These are phyloP conservation scores for Cabera pusaria DNA, from an alignment of 2,888 invertebrate species.

Conservation along the genomic window DNA sequence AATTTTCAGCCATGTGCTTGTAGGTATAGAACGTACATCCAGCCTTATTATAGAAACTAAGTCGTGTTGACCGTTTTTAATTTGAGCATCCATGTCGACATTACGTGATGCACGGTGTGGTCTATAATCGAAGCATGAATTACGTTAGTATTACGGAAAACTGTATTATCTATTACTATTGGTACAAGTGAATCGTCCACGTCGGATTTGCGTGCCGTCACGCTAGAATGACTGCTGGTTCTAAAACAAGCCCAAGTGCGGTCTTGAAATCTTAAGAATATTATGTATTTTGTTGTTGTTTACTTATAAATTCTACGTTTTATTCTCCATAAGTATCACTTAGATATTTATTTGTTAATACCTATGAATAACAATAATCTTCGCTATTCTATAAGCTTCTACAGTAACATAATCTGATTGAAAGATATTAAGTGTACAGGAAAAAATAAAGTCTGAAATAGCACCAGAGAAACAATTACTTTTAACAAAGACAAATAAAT, in stretches of 20 bases:
- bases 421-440: too few species aligned
- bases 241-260: constrained; percentile 9
- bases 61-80: constrained; percentile 17
- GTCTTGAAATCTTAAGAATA: too few species aligned
- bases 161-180: constrained; percentile 31
- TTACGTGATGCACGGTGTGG: constrained; percentile 16
- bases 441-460: constrained; percentile 14
- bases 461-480: constrained; percentile 9
- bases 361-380: too few species aligned
- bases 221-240: constrained; percentile 38
- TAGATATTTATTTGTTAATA: too few species aligned
- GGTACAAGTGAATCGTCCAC: too few species aligned
- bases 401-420: too few species aligned
- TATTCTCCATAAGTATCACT: too few species aligned
- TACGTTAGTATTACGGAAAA: constrained; percentile 23
- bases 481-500: constrained; percentile 27
- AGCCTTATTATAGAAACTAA: constrained; percentile 10
- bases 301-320: too few species aligned
- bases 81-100: constrained; percentile 10
- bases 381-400: too few species aligned
- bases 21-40: constrained; percentile 12
- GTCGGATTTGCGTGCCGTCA: constrained; percentile 52
- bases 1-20: constrained; percentile 12
- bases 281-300: too few species aligned
- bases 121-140: constrained; percentile 17